A percentile compares a stretch with the other conserved stretches of the same genome.
phyloP scores from a whole-genome alignment of 2,888 invertebrate genomes.

The Philopedon plagiatum region DNA sequence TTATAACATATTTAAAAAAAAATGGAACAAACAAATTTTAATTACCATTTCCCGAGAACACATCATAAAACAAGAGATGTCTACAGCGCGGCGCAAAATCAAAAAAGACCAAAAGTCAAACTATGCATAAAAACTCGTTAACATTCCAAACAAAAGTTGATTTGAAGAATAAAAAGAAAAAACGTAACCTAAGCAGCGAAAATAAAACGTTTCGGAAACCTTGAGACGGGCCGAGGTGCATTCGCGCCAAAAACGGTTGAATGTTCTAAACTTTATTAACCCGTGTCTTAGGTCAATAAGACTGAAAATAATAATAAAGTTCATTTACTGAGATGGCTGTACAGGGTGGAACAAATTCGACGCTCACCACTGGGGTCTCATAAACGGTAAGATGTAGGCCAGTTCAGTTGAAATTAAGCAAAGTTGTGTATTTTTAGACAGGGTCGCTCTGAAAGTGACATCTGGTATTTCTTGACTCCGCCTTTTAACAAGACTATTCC shows the following conservation, averaged over 20 bases:
- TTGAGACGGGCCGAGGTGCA: constrained; percentile 46
- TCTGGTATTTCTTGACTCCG: too few relatives aligned
- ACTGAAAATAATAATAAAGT: too few relatives aligned
- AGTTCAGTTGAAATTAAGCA: too few relatives aligned
- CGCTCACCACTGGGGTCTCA: too few relatives aligned
- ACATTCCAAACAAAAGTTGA: constrained; percentile 46
- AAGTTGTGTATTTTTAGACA: too few relatives aligned
- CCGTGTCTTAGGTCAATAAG: constrained; percentile 36
- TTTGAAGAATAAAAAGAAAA: constrained; percentile 44
- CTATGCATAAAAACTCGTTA: constrained; percentile 49
- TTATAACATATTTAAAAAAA: constrained; percentile 10
- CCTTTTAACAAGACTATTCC: too few relatives aligned
- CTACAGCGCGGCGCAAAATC: constrained; percentile 42
- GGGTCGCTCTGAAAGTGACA: too few relatives aligned
- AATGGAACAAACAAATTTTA: constrained; percentile 40
- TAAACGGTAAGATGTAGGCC: too few relatives aligned
- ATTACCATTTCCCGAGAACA: constrained; percentile 29
- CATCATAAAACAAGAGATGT: constrained; percentile 44
- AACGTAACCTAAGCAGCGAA: constrained; percentile 34
- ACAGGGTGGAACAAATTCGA: too few relatives aligned
- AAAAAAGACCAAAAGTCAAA: constrained; percentile 40
- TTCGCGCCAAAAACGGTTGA: constrained; percentile 47
- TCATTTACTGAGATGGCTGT: too few relatives aligned
- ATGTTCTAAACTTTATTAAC: constrained; percentile 45
- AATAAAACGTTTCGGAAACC: constrained; percentile 43